These are phyloP conservation scores for Eleutherodactylus coqui DNA, from an alignment of 2,797 vertebrate genomes.

Conservation along the genomic window DNA sequence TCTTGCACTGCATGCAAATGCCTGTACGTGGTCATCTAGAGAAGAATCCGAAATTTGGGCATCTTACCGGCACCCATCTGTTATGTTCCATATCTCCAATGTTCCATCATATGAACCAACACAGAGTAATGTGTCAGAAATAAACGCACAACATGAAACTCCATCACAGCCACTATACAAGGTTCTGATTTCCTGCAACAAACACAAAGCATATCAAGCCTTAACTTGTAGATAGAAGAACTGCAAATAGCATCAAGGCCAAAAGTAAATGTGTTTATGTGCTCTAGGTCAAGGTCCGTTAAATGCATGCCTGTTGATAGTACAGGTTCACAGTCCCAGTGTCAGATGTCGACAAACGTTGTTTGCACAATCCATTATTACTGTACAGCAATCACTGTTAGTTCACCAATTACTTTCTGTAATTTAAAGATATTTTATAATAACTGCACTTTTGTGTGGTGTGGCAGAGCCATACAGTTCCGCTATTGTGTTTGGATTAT, in stretches of 20 bases:
- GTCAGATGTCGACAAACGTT: no score
- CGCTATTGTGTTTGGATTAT: no score
- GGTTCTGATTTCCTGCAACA: conserved; percentile 81
- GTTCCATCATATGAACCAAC: conserved; percentile 82
- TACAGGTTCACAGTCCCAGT: no score
- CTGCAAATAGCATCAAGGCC: not conserved
- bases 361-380: no score
- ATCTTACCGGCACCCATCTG: conserved; percentile 80
- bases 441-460: no score
- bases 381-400: no score
- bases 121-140: conserved; percentile 75
- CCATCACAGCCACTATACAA: conserved; percentile 84
- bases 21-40: no score
- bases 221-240: not conserved
- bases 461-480: no score
- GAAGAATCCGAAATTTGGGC: not conserved
- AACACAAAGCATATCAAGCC: not conserved
- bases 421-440: no score
- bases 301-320: no score
- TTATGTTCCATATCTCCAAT: conserved; percentile 84
- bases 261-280: not conserved
- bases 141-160: conserved; percentile 80
- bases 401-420: no score
- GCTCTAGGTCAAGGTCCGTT: not conserved
- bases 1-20: not conserved